Conservation (phyloP, 2,888 invertebrate species). For the Glyphotaelius pellucidus region DNA sequence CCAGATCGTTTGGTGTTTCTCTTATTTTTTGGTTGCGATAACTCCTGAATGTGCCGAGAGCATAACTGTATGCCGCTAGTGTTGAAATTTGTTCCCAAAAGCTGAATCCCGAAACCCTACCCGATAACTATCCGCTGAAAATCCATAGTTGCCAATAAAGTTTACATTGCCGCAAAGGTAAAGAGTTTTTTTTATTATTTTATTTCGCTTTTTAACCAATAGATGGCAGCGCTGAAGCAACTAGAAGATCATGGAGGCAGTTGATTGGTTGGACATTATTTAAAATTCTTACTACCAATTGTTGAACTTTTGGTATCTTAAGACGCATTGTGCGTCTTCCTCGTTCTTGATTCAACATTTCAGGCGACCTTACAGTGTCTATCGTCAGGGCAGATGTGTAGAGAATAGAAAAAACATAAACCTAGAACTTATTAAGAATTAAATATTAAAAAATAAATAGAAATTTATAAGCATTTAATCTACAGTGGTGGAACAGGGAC, state of each 20-base stretch:
- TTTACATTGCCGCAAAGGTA: conserved; percentile 66
- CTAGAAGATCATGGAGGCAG: conserved; percentile 25
- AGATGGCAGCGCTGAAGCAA: conserved; percentile 45
- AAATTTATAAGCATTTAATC: no score
- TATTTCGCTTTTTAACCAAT: conserved; percentile 61
- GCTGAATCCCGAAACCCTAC: conserved; percentile 21
- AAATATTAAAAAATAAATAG: no score
- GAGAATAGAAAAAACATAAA: not conserved
- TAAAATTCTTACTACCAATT: not conserved
- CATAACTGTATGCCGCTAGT: conserved; percentile 60
- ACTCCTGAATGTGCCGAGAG: conserved; percentile 61
- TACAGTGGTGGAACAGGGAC: no score
- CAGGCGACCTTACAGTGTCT: not conserved
- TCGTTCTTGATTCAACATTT: not conserved
- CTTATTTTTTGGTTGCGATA: conserved; percentile 63
- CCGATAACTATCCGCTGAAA: conserved; percentile 45
- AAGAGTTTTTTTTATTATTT: conserved; percentile 60
- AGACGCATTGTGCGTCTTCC: not conserved
- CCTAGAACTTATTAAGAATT: not conserved
- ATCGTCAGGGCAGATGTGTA: not conserved
- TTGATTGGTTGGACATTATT: not conserved
- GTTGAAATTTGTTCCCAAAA: conserved; percentile 34
- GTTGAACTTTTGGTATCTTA: no score
- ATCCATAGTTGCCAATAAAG: conserved; percentile 64
- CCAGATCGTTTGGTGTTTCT: conserved; percentile 61